These are phyloP conservation scores for Connochaetes taurinus DNA, from an alignment of 2,113 vertebrate genomes.

Conservation along the genomic window DNA sequence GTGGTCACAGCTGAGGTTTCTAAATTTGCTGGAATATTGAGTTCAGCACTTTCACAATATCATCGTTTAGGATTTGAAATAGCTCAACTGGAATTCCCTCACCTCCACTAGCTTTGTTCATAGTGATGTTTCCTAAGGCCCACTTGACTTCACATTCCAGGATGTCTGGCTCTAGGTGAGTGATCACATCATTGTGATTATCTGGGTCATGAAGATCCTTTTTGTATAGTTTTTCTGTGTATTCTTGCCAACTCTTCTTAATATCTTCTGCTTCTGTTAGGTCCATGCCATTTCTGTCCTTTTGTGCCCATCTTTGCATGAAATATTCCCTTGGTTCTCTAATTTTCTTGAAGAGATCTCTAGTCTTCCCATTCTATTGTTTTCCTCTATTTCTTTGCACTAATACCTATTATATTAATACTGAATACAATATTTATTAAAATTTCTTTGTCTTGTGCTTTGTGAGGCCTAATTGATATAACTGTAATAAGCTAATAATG, in stretches of 20 bases:
- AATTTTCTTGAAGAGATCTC: not conserved
- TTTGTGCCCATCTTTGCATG: not conserved
- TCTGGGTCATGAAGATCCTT: not conserved
- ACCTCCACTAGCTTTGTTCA: not conserved
- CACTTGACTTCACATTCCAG: not conserved
- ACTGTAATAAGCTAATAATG: conserved; percentile 6
- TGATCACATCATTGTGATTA: not conserved
- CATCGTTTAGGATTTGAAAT: not conserved
- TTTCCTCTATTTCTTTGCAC: not conserved
- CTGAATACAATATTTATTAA: conserved; percentile 7
- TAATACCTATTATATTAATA: not conserved
- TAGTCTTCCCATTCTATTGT: not conserved
- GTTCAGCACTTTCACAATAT: not conserved
- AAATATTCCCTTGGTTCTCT: not conserved
- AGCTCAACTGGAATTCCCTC: not conserved
- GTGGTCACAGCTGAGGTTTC: not conserved
- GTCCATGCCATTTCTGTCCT: not conserved
- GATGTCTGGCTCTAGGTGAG: not conserved
- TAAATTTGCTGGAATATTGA: not conserved
- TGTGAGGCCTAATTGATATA: not conserved
- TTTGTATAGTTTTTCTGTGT: not conserved
- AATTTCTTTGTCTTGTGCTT: not conserved
- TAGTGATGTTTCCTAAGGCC: not conserved
- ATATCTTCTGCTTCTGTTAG: not conserved
- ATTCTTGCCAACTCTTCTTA: not conserved